Conservation (phyloP, 2,797 vertebrate genomes). For the Lagodon rhomboides region DNA sequence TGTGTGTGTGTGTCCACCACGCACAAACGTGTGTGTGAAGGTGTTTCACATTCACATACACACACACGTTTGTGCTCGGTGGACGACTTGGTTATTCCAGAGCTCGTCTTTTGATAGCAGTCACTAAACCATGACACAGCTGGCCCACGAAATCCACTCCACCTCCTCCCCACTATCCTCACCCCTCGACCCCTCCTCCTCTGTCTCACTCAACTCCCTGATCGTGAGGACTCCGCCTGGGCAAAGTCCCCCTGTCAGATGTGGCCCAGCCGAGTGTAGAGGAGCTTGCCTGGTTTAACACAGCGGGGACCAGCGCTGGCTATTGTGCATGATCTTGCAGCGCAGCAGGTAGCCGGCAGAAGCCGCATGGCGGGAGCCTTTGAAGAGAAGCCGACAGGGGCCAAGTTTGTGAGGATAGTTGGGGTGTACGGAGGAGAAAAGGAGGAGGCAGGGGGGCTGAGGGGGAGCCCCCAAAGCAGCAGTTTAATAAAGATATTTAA, state of each 20-base stretch:
- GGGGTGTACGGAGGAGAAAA: constrained; percentile 69
- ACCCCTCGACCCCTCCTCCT: constrained; percentile 14
- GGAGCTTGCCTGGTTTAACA: constrained; percentile 76
- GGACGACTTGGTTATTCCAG: constrained; percentile 28
- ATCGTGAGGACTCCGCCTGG: constrained; percentile 53
- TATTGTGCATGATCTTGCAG: constrained; percentile 76
- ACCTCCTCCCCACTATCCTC: constrained; percentile 4
- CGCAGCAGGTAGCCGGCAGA: constrained; percentile 80
- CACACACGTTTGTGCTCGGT: constrained; percentile 30
- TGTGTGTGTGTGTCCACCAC: background rate
- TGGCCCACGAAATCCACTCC: constrained; percentile 62
- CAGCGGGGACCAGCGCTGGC: constrained; percentile 66
- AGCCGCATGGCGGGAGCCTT: constrained; percentile 79
- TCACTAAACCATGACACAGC: constrained; percentile 78
- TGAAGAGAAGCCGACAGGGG: constrained; percentile 74
- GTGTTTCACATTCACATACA: too few relatives aligned
- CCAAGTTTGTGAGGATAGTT: constrained; percentile 71
- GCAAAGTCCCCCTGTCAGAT: constrained; percentile 69
- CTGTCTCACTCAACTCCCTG: constrained; percentile 51
- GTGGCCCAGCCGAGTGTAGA: constrained; percentile 78
- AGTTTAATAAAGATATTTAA: constrained; percentile 87
- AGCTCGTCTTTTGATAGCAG: constrained; percentile 59
- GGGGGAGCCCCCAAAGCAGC: constrained; percentile 61
- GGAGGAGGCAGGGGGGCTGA: constrained; percentile 46
- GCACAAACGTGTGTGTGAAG: constrained; percentile 31